phyloP scores from a whole-genome alignment of 2,113 vertebrate genomes.

The Dasyprocta punctata region DNA sequence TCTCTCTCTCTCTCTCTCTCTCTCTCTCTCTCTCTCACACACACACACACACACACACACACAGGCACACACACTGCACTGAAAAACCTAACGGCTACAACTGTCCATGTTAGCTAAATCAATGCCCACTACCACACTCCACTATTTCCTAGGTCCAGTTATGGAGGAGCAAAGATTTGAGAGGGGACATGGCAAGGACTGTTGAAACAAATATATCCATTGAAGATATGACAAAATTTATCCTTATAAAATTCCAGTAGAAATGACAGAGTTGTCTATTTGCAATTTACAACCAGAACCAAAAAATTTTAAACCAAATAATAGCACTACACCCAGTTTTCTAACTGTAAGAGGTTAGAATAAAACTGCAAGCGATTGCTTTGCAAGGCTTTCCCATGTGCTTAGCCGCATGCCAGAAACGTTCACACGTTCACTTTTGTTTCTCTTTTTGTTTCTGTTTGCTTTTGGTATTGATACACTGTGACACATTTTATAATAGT shows the following conservation, averaged over 20 bases:
- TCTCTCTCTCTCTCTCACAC: too few relatives aligned
- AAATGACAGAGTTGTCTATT: too few relatives aligned
- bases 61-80: too few relatives aligned
- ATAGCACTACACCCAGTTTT: neutral
- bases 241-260: neutral
- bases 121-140: accelerated
- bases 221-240: neutral
- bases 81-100: too few relatives aligned
- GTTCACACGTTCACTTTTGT: neutral
- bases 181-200: accelerated
- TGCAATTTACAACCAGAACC: too few relatives aligned
- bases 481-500: neutral
- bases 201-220: neutral
- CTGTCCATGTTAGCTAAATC: neutral
- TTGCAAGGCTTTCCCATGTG: neutral
- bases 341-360: neutral
- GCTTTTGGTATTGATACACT: neutral
- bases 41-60: too few relatives aligned
- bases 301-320: neutral
- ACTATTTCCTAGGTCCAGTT: neutral
- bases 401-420: neutral
- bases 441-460: neutral
- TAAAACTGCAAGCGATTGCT: neutral
- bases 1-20: too few relatives aligned
- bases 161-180: neutral